Percentiles rank a stretch among this genome's conserved stretches.
Evolutionary conservation across 2,888 invertebrate genomes (phyloP).

Genomic region (Odontothrips loti): DNA sequence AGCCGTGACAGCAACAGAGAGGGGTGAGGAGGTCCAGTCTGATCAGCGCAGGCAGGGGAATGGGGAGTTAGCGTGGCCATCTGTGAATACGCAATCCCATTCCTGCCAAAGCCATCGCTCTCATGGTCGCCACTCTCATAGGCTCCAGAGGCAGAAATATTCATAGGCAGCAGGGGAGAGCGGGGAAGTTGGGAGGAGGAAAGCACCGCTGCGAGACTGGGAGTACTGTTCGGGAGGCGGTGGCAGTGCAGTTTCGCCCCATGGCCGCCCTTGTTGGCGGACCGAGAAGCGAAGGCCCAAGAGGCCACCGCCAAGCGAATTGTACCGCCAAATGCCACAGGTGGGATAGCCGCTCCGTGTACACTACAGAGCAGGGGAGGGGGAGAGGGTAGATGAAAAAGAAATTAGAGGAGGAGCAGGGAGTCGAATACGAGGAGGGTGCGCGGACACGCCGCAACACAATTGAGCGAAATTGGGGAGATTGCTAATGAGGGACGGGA

Average conservation of each 20-base stretch:
- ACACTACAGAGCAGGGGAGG: not conserved
- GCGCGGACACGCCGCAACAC: too few relatives aligned
- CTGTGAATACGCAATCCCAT: too few relatives aligned
- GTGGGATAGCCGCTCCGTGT: too few relatives aligned
- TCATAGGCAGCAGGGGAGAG: not conserved
- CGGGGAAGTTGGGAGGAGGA: not conserved
- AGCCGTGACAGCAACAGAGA: too few relatives aligned
- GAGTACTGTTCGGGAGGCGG: not conserved
- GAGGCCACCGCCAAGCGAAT: too few relatives aligned
- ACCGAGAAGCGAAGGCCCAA: too few relatives aligned
- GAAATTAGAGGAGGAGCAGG: not conserved
- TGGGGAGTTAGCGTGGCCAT: not conserved
- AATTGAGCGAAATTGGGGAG: too few relatives aligned
- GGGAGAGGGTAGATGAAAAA: not conserved
- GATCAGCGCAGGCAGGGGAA: not conserved
- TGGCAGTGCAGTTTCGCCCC: not conserved
- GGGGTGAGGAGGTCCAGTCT: not conserved
- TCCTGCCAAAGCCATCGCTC: too few relatives aligned
- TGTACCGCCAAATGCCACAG: too few relatives aligned
- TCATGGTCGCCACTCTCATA: too few relatives aligned
- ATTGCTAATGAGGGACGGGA: too few relatives aligned
- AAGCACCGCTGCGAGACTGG: too few relatives aligned
- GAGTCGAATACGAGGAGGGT: not conserved
- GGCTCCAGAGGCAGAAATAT: not conserved
- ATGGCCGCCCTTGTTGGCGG: not conserved